A percentile compares a stretch with the other conserved stretches of the same genome.
These are phyloP conservation scores for Silurus asotus DNA, from an alignment of 2,113 vertebrate genomes.

Conservation along the genomic window DNA sequence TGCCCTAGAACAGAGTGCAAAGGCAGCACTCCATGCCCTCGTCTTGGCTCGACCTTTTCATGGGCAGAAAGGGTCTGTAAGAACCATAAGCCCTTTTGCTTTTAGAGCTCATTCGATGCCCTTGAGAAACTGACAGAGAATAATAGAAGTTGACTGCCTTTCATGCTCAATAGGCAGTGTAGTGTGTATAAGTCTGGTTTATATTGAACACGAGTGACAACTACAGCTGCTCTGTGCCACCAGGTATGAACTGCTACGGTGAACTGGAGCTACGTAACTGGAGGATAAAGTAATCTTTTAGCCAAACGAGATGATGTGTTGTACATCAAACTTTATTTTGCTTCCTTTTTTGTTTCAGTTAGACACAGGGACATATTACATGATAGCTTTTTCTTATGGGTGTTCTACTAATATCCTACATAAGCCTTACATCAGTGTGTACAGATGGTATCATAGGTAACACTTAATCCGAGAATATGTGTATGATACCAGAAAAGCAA, in stretches of 20 bases:
- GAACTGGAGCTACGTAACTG: conserved; percentile 72
- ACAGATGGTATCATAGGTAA: background rate
- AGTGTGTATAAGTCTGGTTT: conserved; percentile 62
- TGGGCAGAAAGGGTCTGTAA: conserved; percentile 57
- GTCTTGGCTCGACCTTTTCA: conserved; percentile 56
- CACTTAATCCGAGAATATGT: background rate
- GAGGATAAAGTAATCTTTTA: conserved; percentile 63
- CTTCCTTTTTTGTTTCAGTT: background rate
- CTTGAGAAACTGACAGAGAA: conserved; percentile 66
- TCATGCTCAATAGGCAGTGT: conserved; percentile 66
- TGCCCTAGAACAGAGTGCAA: conserved; percentile 31
- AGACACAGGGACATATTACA: background rate
- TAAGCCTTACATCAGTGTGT: background rate
- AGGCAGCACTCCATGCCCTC: conserved; percentile 37
- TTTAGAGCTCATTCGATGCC: conserved; percentile 64
- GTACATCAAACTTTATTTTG: conserved; percentile 45
- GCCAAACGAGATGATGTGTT: conserved; percentile 52
- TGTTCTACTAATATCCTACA: background rate
- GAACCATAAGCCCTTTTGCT: conserved; percentile 67
- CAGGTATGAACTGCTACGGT: conserved; percentile 62
- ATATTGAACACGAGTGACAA: conserved; percentile 70
- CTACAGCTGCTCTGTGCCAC: conserved; percentile 67
- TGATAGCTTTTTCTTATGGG: background rate
- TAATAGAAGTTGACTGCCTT: conserved; percentile 62
- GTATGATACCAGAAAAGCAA: background rate